These are phyloP conservation scores for Panthera uncia DNA, from an alignment of 2,113 vertebrate species.

Conservation along the genomic window DNA sequence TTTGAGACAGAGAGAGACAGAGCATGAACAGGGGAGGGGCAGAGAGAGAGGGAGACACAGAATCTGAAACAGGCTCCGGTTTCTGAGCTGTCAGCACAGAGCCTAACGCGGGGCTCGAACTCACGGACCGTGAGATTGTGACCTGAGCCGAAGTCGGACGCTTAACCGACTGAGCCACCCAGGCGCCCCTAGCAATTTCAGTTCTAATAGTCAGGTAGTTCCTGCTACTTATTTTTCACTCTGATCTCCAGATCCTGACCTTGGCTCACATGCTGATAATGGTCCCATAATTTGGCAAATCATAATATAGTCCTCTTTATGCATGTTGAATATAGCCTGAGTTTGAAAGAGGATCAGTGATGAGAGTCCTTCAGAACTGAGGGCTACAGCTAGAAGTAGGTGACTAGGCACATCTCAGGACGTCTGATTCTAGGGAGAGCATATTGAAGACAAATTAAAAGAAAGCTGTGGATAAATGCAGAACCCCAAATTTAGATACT, in stretches of 20 bases:
- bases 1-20: too few species aligned
- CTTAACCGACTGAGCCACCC: too few species aligned
- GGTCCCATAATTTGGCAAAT: neutral
- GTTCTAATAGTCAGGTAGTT: neutral
- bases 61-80: too few species aligned
- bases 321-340: neutral
- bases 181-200: neutral
- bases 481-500: neutral
- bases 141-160: too few species aligned
- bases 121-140: too few species aligned
- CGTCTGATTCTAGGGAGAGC: neutral
- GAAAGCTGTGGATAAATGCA: neutral
- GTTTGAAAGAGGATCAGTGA: neutral
- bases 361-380: neutral
- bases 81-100: too few species aligned
- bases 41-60: too few species aligned
- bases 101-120: too few species aligned
- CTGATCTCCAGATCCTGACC: neutral
- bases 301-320: neutral
- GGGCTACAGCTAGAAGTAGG: neutral
- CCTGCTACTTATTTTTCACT: neutral
- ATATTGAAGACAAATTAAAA: neutral
- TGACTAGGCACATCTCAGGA: neutral
- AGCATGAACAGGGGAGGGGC: too few species aligned
- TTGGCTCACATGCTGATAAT: neutral